phyloP scores from a whole-genome alignment of 2,888 invertebrate genomes.

The Notodonta ziczac region DNA sequence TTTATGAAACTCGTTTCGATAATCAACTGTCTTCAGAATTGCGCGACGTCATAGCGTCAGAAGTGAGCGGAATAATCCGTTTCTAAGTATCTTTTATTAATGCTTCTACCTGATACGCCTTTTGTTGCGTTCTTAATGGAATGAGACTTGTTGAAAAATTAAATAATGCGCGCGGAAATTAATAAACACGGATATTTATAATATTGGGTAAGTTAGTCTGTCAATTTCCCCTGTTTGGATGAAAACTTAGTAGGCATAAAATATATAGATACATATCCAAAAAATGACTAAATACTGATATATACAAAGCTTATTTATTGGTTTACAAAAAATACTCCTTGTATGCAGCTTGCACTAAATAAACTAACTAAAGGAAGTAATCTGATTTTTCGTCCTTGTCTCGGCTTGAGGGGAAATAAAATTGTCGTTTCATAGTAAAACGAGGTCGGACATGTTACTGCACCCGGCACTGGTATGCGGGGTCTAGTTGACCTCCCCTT shows the following conservation, averaged over 20 bases:
- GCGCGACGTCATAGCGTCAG: conserved; percentile 54
- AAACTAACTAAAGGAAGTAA: conserved; percentile 43
- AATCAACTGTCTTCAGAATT: conserved; percentile 69
- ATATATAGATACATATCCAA: no score
- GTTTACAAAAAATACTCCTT: background rate
- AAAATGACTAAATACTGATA: no score
- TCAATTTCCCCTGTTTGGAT: no score
- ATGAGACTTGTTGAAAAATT: background rate
- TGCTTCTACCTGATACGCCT: conserved; percentile 36
- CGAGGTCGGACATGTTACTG: conserved; percentile 77
- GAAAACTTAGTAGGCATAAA: no score
- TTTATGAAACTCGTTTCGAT: conserved; percentile 61
- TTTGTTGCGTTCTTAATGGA: conserved; percentile 32
- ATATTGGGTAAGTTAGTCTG: no score
- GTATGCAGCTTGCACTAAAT: background rate
- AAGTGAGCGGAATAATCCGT: conserved; percentile 53
- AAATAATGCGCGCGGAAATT: background rate
- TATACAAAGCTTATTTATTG: background rate
- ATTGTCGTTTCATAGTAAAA: conserved; percentile 76
- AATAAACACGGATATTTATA: no score
- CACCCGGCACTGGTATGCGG: conserved; percentile 73
- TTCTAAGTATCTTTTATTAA: conserved; percentile 61
- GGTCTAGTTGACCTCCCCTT: conserved; percentile 62
- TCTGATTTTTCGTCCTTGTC: conserved; percentile 61
- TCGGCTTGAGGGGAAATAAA: conserved; percentile 68